Conservation (phyloP, 1,140 invertebrate species). For the Achatina immaculata region DNA sequence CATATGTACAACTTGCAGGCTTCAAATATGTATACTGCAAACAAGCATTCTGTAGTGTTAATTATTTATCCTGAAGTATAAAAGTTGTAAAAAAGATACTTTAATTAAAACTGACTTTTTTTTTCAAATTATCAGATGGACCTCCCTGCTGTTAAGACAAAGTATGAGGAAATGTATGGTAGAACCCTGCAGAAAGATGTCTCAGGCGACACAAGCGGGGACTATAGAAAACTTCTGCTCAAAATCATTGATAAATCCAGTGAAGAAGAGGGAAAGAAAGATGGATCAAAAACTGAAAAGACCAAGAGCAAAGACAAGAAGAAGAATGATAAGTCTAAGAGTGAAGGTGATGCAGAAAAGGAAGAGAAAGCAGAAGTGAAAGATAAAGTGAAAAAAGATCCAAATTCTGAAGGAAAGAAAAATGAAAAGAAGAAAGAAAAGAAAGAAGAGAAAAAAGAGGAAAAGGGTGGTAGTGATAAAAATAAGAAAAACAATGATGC, state of each 20-base stretch:
- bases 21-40: no score
- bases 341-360: not conserved
- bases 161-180: slow-evolving; percentile 57
- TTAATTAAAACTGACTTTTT: no score
- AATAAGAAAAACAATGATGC: slow-evolving; percentile 59
- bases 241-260: slow-evolving; percentile 54
- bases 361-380: not conserved
- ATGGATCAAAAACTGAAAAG: slow-evolving; percentile 2
- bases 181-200: slow-evolving; percentile 57
- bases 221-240: slow-evolving; percentile 62
- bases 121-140: slow-evolving; percentile 59
- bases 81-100: no score
- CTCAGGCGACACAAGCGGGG: slow-evolving; percentile 59
- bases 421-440: not conserved
- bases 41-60: no score
- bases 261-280: slow-evolving; percentile 5
- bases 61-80: no score
- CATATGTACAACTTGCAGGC: no score
- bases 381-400: not conserved
- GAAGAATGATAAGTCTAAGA: not conserved
- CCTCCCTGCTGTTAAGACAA: slow-evolving; percentile 61
- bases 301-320: not conserved
- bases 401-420: not conserved
- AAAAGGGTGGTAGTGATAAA: slow-evolving; percentile 54
- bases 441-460: slow-evolving; percentile 51